phyloP scores from a whole-genome alignment of 2,113 vertebrate species.

The Terrapene triunguis region DNA sequence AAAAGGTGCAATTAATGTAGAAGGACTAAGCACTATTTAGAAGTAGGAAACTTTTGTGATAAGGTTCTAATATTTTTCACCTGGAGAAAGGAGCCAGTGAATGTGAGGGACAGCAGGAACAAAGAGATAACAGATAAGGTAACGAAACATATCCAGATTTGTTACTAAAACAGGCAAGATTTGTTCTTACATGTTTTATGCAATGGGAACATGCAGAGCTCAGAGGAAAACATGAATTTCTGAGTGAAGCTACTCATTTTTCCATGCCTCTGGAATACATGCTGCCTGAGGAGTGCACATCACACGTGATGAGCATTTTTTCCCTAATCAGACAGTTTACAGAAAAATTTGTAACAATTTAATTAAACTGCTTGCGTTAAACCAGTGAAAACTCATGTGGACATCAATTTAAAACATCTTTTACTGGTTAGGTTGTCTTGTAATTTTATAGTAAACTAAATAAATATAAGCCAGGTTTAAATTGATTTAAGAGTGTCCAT shows the following conservation, averaged over 20 bases:
- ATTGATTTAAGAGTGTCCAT: not conserved
- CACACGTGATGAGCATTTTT: not conserved
- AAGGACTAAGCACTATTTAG: not conserved
- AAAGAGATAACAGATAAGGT: not conserved
- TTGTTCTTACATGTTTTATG: not conserved
- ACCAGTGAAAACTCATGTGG: not conserved
- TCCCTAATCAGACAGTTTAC: not conserved
- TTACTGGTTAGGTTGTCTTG: not conserved
- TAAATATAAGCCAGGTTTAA: not conserved
- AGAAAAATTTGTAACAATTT: not conserved
- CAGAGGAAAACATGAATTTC: not conserved
- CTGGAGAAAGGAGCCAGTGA: too few species aligned
- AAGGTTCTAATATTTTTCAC: too few species aligned
- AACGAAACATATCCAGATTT: not conserved
- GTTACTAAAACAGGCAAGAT: not conserved
- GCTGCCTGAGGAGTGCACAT: not conserved
- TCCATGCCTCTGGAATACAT: not conserved
- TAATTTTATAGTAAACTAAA: not conserved
- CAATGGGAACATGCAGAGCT: not conserved
- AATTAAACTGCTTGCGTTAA: not conserved
- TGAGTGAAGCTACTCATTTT: not conserved
- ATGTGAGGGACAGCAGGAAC: too few species aligned
- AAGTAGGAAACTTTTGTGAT: not conserved
- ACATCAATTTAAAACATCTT: not conserved
- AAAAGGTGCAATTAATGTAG: not conserved